Base-by-base conservation (phyloP, 1,140 invertebrate species). In the Ooceraea biroi region DNA sequence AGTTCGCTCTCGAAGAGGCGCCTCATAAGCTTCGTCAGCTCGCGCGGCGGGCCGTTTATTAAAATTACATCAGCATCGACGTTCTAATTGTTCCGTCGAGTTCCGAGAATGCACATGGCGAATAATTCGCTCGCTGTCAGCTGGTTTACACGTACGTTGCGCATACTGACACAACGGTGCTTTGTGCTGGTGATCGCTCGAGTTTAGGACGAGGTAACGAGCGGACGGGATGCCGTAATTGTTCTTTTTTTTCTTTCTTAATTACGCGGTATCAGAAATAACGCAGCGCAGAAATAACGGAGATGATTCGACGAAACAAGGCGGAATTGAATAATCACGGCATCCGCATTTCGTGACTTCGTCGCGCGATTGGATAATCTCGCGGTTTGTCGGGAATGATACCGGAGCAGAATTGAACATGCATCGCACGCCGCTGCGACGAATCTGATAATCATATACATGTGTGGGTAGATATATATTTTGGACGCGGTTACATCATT, bases 11-110 rank as follows among this genome's bases (percentile, higher is more conserved):
- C 17, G 61, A 66, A 46, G 27, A 74, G 12, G 10, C 36, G 30
- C 14, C 25, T 36, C 82, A 17, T 17, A 30, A 7, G 65, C 60
- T 30, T 25, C n/a, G 66, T 36, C 58, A 36, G 36, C 25, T 41
- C 19, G 19, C 19, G 19, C 22, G 5, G 7, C 25, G 44, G 17
- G 52, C 44, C 12, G 30, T 58, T n/a, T 85, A 48, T 63, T 61
- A 61, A 52, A 83, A 87, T 77, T 84, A 66, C 82, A 57, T 71
- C 86, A 78, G 71, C 73, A 58, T 80, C 50, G 63, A 65, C 63
- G 80, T 78, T 86, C 82, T 73, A 88, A 88, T 88, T 87, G 83
- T 87, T 68, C 52, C 78, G 12, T 17, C 41, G 48, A 57, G 12
- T 86, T 84, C 82, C 71, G 50, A 57, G 82, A 84, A 84, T 58